Evolutionary conservation across 2,797 vertebrate genomes (phyloP).

Genomic region (Bucorvus abyssinicus): DNA sequence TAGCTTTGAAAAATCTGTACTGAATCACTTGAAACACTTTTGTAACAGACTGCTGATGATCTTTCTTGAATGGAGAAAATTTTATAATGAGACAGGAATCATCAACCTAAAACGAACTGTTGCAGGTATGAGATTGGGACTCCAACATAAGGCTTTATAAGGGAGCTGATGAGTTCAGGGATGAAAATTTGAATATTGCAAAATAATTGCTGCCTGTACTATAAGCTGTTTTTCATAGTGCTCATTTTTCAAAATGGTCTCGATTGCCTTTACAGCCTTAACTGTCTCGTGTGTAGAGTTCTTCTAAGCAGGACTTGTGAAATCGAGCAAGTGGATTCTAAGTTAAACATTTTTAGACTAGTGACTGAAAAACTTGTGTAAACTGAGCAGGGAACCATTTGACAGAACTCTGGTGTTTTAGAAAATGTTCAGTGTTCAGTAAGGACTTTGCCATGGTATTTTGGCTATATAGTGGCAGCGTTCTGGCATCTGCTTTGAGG

Average conservation of each 20-base stretch:
- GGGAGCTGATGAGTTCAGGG: background rate
- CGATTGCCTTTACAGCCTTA: background rate
- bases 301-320: background rate
- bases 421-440: background rate
- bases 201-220: background rate
- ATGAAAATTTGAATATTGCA: background rate
- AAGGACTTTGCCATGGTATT: background rate
- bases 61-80: background rate
- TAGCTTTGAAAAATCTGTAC: background rate
- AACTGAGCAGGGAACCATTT: background rate
- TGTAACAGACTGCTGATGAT: background rate
- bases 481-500: background rate
- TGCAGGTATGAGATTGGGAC: background rate
- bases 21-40: background rate
- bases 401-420: background rate
- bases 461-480: background rate
- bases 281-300: background rate
- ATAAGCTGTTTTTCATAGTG: background rate
- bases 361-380: background rate
- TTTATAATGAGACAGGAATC: background rate
- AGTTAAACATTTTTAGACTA: background rate
- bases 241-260: background rate
- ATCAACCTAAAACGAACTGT: background rate
- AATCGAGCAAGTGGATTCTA: background rate
- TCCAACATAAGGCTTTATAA: background rate